These are phyloP conservation scores for Himalopsyche phryganea DNA, from an alignment of 1,140 invertebrate genomes.

Conservation along the genomic window DNA sequence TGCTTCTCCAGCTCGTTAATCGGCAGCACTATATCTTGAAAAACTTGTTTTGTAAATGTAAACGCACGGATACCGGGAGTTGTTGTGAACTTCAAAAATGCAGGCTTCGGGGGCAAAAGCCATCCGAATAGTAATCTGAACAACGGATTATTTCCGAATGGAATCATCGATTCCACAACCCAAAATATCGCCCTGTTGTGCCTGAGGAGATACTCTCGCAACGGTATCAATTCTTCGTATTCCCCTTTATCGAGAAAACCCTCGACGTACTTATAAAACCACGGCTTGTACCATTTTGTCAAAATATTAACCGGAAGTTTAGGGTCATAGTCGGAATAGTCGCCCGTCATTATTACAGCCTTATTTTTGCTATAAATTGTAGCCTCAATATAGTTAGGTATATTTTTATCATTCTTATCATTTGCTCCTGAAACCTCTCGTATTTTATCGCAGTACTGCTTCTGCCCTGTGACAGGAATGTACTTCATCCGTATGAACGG, in stretches of 20 bases:
- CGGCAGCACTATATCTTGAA: slow-evolving; percentile 82
- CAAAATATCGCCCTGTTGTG: slow-evolving; percentile 80
- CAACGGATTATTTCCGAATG: slow-evolving; percentile 76
- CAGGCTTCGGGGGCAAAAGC: slow-evolving; percentile 78
- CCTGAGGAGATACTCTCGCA: slow-evolving; percentile 76
- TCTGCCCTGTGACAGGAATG: slow-evolving; percentile 58
- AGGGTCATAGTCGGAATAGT: slow-evolving; percentile 45
- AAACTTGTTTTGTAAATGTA: slow-evolving; percentile 77
- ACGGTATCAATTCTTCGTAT: slow-evolving; percentile 68
- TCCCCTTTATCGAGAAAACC: slow-evolving; percentile 46
- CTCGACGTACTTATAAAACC: slow-evolving; percentile 82
- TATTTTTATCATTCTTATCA: slow-evolving; percentile 51
- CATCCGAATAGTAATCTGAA: slow-evolving; percentile 75
- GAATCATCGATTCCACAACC: slow-evolving; percentile 79
- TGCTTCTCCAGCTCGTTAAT: slow-evolving; percentile 63
- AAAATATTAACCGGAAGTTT: slow-evolving; percentile 61
- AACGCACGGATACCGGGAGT: slow-evolving; percentile 71
- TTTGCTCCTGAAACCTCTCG: slow-evolving; percentile 53
- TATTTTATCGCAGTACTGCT: slow-evolving; percentile 62
- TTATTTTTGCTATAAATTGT: slow-evolving; percentile 64
- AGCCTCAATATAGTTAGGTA: slow-evolving; percentile 77
- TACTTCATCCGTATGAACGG: slow-evolving; percentile 70
- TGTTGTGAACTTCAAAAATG: slow-evolving; percentile 78
- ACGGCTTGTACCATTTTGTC: slow-evolving; percentile 78
- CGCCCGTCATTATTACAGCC: slow-evolving; percentile 75